Evolutionary conservation across 2,797 vertebrate species (phyloP).

Genomic region (Trachurus trachurus): DNA sequence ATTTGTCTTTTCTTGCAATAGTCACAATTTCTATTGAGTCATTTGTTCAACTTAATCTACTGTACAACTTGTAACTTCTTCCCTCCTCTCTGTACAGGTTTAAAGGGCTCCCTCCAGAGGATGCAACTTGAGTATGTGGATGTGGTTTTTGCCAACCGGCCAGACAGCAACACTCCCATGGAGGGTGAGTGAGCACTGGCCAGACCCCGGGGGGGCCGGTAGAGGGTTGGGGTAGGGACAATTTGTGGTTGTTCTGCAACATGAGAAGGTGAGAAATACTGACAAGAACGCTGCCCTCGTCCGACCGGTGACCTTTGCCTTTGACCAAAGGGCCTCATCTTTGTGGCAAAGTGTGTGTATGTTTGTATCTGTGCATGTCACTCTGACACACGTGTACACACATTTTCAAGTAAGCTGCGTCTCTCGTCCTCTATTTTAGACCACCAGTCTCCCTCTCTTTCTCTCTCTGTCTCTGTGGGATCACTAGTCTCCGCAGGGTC

Average conservation of each 20-base stretch:
- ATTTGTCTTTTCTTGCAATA: neutral
- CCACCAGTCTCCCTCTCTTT: constrained; percentile 52
- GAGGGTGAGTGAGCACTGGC: constrained; percentile 90
- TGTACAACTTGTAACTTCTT: constrained; percentile 1
- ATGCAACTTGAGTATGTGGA: constrained; percentile 99
- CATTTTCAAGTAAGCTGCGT: constrained; percentile 48
- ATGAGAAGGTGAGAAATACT: constrained; percentile 70
- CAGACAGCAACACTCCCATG: constrained; percentile 98
- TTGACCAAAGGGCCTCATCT: constrained; percentile 38
- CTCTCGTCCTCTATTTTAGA: constrained; percentile 71
- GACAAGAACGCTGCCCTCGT: constrained; percentile 24
- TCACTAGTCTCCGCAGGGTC: constrained; percentile 67
- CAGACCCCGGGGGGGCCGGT: constrained; percentile 3
- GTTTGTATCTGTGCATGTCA: neutral
- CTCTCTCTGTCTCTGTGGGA: constrained; percentile 64
- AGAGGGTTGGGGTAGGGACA: constrained; percentile 35
- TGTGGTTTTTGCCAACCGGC: constrained; percentile 97
- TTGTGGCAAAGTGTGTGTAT: constrained; percentile 15
- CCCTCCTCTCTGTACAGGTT: constrained; percentile 81
- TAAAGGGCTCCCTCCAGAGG: constrained; percentile 96
- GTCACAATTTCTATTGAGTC: neutral
- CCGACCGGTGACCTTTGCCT: constrained; percentile 45
- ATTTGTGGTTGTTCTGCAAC: constrained; percentile 67
- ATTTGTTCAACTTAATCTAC: neutral
- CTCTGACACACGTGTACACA: constrained; percentile 23